These are phyloP conservation scores for Oreochromis mossambicus DNA, from an alignment of 2,797 vertebrate species.

Conservation along the genomic window DNA sequence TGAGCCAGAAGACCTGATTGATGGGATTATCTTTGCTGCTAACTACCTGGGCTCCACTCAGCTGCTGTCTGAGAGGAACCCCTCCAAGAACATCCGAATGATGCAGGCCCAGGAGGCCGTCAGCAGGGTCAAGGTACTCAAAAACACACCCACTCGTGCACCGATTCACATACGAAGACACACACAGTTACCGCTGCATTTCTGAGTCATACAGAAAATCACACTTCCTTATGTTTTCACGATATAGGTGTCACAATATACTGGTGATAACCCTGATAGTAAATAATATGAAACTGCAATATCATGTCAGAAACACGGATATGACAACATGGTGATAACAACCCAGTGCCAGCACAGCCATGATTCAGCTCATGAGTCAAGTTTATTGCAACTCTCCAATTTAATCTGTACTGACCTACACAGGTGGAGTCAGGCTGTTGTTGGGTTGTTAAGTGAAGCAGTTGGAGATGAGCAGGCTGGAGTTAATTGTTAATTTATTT, in stretches of 20 bases:
- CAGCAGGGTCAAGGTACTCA: slow-evolving; percentile 93
- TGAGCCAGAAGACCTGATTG: slow-evolving; percentile 97
- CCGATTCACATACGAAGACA: background rate
- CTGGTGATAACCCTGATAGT: background rate
- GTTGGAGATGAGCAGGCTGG: background rate
- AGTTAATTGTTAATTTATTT: background rate
- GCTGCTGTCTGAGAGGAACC: slow-evolving; percentile 95
- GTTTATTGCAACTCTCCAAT: background rate
- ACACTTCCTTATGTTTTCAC: background rate
- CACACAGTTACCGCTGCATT: background rate
- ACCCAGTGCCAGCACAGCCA: background rate
- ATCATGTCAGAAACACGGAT: background rate
- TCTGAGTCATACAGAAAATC: background rate
- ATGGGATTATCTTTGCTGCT: slow-evolving; percentile 98
- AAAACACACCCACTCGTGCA: background rate
- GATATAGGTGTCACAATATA: background rate
- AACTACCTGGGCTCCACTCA: slow-evolving; percentile 99
- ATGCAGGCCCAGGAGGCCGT: slow-evolving; percentile 99
- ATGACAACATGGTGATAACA: background rate
- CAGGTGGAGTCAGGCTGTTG: background rate
- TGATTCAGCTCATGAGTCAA: background rate
- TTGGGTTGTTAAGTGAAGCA: background rate
- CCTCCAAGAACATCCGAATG: slow-evolving; percentile 98
- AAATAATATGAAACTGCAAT: background rate
- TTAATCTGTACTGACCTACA: background rate